Conservation (phyloP, 2,113 vertebrate genomes). For the Donacobius atricapilla region DNA sequence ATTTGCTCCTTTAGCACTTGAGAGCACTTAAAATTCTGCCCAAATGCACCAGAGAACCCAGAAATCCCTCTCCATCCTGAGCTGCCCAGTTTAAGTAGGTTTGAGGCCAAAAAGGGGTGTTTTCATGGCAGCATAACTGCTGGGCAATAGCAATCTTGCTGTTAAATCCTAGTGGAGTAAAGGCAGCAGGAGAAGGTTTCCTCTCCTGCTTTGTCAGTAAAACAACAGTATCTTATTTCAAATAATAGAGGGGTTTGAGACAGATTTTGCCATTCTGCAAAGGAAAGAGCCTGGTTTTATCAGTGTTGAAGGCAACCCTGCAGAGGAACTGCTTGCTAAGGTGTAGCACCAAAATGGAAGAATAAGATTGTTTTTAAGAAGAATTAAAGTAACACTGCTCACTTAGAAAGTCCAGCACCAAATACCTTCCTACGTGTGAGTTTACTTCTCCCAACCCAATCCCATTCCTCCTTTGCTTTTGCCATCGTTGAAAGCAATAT, state of each 20-base stretch:
- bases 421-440: background rate
- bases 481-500: background rate
- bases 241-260: background rate
- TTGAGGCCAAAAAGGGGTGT: background rate
- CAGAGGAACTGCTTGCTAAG: background rate
- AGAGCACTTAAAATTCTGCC: background rate
- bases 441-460: background rate
- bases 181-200: background rate
- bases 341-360: fast-evolving
- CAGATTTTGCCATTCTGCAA: background rate
- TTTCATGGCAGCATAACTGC: background rate
- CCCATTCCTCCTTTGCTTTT: background rate
- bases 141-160: background rate
- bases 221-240: background rate
- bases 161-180: background rate
- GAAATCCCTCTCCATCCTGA: background rate
- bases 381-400: background rate
- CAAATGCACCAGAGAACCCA: background rate
- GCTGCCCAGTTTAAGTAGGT: background rate
- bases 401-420: background rate
- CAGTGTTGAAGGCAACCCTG: background rate
- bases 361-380: background rate
- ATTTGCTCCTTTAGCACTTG: background rate
- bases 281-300: background rate
- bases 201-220: background rate